A percentile compares a stretch with the other conserved stretches of the same genome.
phyloP scores from a whole-genome alignment of 2,797 vertebrate genomes.

The Otolemur crassicaudatus region DNA sequence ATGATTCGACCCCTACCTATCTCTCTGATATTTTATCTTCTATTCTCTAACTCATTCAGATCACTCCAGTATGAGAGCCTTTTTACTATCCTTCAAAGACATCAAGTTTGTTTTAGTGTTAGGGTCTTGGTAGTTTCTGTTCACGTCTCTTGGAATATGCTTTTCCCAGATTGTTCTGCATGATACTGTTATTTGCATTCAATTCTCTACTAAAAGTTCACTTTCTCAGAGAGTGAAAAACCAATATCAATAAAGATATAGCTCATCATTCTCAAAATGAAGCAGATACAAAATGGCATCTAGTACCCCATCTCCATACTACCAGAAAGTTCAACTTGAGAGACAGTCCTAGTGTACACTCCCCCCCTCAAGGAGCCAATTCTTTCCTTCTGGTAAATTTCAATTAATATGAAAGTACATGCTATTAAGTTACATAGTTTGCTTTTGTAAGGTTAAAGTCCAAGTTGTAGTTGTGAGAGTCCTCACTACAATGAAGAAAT shows the following conservation, averaged over 20 bases:
- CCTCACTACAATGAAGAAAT: not conserved
- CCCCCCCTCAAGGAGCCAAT: not conserved
- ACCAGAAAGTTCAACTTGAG: not conserved
- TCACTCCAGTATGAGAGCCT: not conserved
- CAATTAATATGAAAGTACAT: too few species aligned
- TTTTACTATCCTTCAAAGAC: constrained; percentile 16
- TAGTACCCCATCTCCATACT: not conserved
- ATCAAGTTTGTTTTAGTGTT: constrained; percentile 2
- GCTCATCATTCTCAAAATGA: constrained; percentile 8
- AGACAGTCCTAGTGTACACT: not conserved
- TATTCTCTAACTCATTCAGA: not conserved
- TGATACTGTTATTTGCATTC: constrained; percentile 8
- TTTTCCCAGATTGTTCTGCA: not conserved
- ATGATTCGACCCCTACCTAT: not conserved
- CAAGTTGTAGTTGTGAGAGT: not conserved
- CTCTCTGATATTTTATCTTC: not conserved
- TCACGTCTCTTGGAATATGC: not conserved
- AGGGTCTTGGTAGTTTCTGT: not conserved
- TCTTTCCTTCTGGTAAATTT: not conserved
- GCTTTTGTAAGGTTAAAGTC: too few species aligned
- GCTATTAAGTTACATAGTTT: too few species aligned
- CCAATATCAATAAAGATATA: not conserved
- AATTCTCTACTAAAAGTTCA: constrained; percentile 30
- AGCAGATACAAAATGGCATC: not conserved
- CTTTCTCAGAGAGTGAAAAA: not conserved